phyloP scores from a whole-genome alignment of 2,113 vertebrate genomes.

The Anoplopoma fimbria region DNA sequence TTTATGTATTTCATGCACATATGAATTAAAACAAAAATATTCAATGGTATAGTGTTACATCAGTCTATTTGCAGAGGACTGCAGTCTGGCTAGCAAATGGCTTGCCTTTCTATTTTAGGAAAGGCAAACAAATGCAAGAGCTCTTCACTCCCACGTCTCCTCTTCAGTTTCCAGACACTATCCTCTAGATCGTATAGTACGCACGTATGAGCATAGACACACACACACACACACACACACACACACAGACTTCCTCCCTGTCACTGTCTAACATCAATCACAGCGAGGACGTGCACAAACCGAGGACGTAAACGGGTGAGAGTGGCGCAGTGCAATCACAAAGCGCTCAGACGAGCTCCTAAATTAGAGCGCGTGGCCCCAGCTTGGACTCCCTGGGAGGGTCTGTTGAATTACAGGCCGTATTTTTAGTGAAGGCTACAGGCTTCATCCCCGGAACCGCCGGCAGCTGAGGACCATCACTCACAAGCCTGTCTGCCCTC shows the following conservation, averaged over 20 bases:
- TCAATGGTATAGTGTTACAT: conserved; percentile 48
- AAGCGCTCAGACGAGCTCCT: conserved; percentile 65
- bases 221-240: conserved; percentile 14
- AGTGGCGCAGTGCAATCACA: conserved; percentile 61
- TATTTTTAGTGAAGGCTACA: conserved; percentile 75
- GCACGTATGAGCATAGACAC: conserved; percentile 4
- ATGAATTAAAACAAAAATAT: conserved; percentile 37
- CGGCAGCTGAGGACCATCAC: conserved; percentile 74
- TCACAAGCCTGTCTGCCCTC: conserved; percentile 56
- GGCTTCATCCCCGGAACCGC: conserved; percentile 54
- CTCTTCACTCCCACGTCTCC: conserved; percentile 32
- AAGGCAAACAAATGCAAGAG: conserved; percentile 63
- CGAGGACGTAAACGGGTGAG: conserved; percentile 26
- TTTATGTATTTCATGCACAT: background rate
- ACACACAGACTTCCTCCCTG: conserved; percentile 20
- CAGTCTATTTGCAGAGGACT: conserved; percentile 30
- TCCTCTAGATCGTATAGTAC: background rate
- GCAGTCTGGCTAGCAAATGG: conserved; percentile 30
- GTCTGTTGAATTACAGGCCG: conserved; percentile 75
- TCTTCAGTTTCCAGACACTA: conserved; percentile 47
- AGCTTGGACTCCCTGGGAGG: conserved; percentile 52
- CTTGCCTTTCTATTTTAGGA: conserved; percentile 62
- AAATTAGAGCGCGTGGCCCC: conserved; percentile 62
- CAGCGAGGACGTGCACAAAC: conserved; percentile 21
- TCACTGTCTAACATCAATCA: conserved; percentile 52